Evolutionary conservation across 2,797 vertebrate genomes (phyloP).

Genomic region (Hypotaenidia okinawae): DNA sequence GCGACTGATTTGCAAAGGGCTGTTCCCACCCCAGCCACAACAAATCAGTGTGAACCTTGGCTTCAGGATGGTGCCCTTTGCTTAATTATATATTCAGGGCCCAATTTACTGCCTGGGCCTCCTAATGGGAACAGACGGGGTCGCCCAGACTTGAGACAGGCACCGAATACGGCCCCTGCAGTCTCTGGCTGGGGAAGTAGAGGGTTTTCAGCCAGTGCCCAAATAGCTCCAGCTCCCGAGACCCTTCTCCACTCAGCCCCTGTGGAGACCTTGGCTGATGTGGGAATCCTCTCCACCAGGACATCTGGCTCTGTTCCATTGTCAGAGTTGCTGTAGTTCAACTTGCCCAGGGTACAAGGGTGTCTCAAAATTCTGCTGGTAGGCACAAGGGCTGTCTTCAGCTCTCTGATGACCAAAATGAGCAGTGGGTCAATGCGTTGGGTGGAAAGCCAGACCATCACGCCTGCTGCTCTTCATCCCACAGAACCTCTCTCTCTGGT

Average conservation of each 20-base stretch:
- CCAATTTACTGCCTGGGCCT: conserved; percentile 62
- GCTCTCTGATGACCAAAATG: background rate
- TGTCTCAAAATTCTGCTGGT: background rate
- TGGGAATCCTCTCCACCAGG: background rate
- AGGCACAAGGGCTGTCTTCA: background rate
- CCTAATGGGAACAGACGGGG: conserved; percentile 63
- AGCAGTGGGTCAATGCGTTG: fast-evolving
- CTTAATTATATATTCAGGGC: conserved; percentile 72
- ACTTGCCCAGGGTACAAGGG: background rate
- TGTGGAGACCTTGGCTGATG: background rate
- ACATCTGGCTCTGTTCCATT: background rate
- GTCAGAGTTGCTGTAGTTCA: background rate
- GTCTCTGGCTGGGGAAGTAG: conserved; percentile 14
- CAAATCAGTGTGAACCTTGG: conserved; percentile 70
- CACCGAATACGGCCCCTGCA: background rate
- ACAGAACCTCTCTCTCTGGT: background rate
- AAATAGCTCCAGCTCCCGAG: background rate
- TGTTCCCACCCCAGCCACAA: conserved; percentile 70
- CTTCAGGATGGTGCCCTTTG: conserved; percentile 69
- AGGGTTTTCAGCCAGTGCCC: conserved; percentile 17
- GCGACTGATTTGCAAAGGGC: conserved; percentile 63
- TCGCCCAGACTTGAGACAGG: conserved; percentile 56
- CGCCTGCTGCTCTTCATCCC: background rate
- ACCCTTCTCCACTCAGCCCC: background rate
- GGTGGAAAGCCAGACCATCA: background rate